These are phyloP conservation scores for Notodonta dromedarius DNA, from an alignment of 2,888 invertebrate genomes.

Conservation along the genomic window DNA sequence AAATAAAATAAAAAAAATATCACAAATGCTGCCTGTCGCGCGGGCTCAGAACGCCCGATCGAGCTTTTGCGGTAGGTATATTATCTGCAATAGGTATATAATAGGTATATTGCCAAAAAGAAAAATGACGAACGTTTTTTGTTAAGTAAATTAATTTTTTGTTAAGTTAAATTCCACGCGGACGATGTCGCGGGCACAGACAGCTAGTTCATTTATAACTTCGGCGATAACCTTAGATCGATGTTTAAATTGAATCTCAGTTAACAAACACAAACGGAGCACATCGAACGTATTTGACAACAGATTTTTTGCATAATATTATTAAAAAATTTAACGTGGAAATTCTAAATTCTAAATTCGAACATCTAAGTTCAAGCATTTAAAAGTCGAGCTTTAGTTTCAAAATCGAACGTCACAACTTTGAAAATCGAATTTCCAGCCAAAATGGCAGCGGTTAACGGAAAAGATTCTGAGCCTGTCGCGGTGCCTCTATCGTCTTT, in stretches of 20 bases:
- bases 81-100: too few species aligned
- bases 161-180: too few species aligned
- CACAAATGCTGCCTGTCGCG: too few species aligned
- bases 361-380: too few species aligned
- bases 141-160: too few species aligned
- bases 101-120: too few species aligned
- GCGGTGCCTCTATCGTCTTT: constrained; percentile 74
- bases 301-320: constrained; percentile 5
- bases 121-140: too few species aligned
- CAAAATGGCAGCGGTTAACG: constrained; percentile 73
- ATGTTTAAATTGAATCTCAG: constrained; percentile 31
- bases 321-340: not conserved
- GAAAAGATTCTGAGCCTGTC: constrained; percentile 66
- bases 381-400: constrained; percentile 9
- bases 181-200: too few species aligned
- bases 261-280: constrained; percentile 38
- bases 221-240: constrained; percentile 41
- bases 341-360: too few species aligned
- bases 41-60: too few species aligned
- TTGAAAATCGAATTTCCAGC: constrained; percentile 25
- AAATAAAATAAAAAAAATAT: too few species aligned
- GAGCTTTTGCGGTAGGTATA: too few species aligned
- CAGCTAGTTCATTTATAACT: constrained; percentile 33
- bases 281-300: constrained; percentile 31
- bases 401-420: constrained; percentile 15